Conservation (phyloP, 2,888 invertebrate species). For the Eugnorisma glareosa region DNA sequence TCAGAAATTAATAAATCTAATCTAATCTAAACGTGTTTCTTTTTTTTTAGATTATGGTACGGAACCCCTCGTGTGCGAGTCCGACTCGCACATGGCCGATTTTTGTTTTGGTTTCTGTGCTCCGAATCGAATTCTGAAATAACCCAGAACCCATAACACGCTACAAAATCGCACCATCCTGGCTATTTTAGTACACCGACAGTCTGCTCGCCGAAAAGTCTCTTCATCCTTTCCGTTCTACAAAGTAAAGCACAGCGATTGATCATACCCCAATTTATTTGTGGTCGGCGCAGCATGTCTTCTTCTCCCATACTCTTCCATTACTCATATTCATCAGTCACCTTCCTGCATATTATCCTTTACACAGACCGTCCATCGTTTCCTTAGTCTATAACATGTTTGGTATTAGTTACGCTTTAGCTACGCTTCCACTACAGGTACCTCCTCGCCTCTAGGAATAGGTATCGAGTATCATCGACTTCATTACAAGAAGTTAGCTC, state of each 20-base stretch:
- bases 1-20: too few species aligned
- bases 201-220: background rate
- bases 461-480: constrained; percentile 52
- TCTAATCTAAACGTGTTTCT: too few species aligned
- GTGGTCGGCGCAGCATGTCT: background rate
- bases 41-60: too few species aligned
- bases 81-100: too few species aligned
- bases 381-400: background rate
- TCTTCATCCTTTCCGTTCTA: background rate
- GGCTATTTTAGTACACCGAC: background rate
- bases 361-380: too few species aligned
- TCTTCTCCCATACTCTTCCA: background rate
- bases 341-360: background rate
- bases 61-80: too few species aligned
- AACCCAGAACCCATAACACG: background rate
- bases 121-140: background rate
- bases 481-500: constrained; percentile 52
- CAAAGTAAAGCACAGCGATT: background rate
- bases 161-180: background rate
- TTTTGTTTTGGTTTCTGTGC: too few species aligned
- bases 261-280: background rate
- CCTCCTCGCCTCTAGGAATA: background rate
- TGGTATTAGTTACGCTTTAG: background rate
- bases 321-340: background rate
- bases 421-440: constrained; percentile 7